Evolutionary conservation across 1,140 invertebrate genomes (phyloP).

Genomic region (Rhyzopertha dominica): DNA sequence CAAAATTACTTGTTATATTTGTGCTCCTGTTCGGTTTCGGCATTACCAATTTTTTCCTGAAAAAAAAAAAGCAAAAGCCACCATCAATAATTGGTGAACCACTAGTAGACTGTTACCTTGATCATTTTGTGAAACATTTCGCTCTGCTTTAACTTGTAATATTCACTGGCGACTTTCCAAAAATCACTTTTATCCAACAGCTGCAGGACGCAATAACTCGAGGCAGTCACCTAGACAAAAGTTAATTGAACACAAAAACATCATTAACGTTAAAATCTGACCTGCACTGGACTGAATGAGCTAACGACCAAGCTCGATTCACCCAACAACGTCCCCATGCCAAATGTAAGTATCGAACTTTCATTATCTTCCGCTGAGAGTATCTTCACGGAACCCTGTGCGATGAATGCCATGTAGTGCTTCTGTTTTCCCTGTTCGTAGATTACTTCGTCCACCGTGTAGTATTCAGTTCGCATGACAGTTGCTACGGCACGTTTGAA

Average conservation of each 20-base stretch:
- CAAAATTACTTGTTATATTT: no score
- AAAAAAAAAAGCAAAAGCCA: background rate
- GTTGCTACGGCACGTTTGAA: conserved; percentile 16
- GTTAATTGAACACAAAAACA: background rate
- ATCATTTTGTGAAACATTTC: conserved; percentile 15
- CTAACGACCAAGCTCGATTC: conserved; percentile 16
- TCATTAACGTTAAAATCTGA: conserved; percentile 2
- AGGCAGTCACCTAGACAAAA: conserved; percentile 18
- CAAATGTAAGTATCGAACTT: conserved; percentile 22
- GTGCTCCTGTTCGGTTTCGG: no score
- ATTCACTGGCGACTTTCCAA: conserved; percentile 16
- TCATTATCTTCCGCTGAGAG: conserved; percentile 25
- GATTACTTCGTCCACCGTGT: conserved; percentile 18
- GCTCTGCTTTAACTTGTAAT: conserved; percentile 10
- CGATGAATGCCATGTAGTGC: conserved; percentile 20
- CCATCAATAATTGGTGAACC: no score
- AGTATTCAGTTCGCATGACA: conserved; percentile 19
- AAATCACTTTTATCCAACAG: conserved; percentile 16
- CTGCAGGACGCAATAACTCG: conserved; percentile 19
- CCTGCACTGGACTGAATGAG: conserved; percentile 14
- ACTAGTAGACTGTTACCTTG: conserved; percentile 10
- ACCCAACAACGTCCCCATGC: conserved; percentile 21
- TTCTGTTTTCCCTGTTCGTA: conserved; percentile 17
- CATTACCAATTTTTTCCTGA: conserved; percentile 9
- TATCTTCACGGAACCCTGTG: conserved; percentile 19